Evolutionary conservation across 2,888 invertebrate genomes (phyloP).

Genomic region (Perizoma flavofasciatum): DNA sequence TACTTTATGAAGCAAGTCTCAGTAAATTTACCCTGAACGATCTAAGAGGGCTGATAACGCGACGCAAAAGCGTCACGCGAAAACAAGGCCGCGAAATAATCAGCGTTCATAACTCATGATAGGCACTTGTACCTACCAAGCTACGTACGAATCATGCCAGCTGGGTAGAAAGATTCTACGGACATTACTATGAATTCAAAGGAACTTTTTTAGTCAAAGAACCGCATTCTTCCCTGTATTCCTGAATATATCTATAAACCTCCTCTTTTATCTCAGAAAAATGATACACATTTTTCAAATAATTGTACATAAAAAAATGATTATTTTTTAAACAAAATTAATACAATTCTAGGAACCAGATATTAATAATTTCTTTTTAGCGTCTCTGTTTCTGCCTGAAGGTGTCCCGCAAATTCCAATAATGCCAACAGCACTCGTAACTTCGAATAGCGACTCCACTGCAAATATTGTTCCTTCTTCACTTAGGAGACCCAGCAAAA

Average conservation of each 20-base stretch:
- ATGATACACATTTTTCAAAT: no score
- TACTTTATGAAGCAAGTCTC: slow-evolving; percentile 48
- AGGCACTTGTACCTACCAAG: slow-evolving; percentile 38
- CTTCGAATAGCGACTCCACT: slow-evolving; percentile 57
- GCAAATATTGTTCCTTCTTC: slow-evolving; percentile 68
- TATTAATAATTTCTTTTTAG: slow-evolving; percentile 8
- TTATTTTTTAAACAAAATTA: not conserved
- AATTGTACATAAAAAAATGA: no score
- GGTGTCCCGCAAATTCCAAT: slow-evolving; percentile 61
- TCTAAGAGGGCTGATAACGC: slow-evolving; percentile 55
- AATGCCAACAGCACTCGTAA: slow-evolving; percentile 58
- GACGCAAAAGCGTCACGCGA: slow-evolving; percentile 58
- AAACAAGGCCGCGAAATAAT: slow-evolving; percentile 54
- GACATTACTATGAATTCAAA: no score
- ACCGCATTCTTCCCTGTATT: no score
- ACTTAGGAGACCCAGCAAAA: slow-evolving; percentile 58
- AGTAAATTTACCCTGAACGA: slow-evolving; percentile 57
- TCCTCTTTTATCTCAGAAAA: no score
- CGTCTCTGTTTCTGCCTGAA: slow-evolving; percentile 41
- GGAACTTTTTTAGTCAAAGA: no score
- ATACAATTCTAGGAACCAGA: not conserved
- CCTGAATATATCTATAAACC: no score
- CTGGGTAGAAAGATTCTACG: no score
- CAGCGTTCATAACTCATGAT: slow-evolving; percentile 59
- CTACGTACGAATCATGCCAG: slow-evolving; percentile 17